Evolutionary conservation across 2,888 invertebrate species (phyloP).

Genomic region (Aspidiotus destructor): DNA sequence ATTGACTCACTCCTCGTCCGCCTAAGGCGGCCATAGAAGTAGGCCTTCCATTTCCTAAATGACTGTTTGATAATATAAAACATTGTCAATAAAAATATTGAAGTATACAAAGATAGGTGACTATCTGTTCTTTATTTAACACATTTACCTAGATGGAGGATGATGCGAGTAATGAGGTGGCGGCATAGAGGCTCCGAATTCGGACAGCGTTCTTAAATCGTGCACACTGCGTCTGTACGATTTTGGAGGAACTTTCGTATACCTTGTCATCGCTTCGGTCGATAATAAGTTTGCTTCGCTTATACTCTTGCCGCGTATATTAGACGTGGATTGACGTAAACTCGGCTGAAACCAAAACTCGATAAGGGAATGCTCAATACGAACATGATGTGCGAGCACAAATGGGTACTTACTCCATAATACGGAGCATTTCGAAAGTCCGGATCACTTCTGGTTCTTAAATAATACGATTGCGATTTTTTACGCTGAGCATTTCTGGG

Average conservation of each 20-base stretch:
- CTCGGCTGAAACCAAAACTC: slow-evolving; percentile 18
- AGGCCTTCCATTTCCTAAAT: slow-evolving; percentile 35
- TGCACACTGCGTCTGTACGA: slow-evolving; percentile 39
- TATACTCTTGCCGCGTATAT: slow-evolving; percentile 55
- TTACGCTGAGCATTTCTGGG: slow-evolving; percentile 33
- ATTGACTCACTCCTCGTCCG: slow-evolving; percentile 26
- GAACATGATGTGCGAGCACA: background rate
- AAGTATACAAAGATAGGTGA: background rate
- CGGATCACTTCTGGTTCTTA: slow-evolving; percentile 67
- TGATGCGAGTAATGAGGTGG: slow-evolving; percentile 33
- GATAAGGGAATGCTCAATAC: background rate
- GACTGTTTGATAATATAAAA: slow-evolving; percentile 21
- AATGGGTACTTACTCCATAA: slow-evolving; percentile 34
- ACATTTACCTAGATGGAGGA: slow-evolving; percentile 34
- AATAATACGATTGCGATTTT: slow-evolving; percentile 35
- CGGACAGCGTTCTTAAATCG: slow-evolving; percentile 38
- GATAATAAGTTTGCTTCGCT: slow-evolving; percentile 75
- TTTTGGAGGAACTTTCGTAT: slow-evolving; percentile 35
- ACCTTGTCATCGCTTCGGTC: slow-evolving; percentile 37
- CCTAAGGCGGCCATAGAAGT: slow-evolving; percentile 37
- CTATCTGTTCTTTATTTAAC: background rate
- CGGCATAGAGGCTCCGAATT: slow-evolving; percentile 32
- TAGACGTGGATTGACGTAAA: slow-evolving; percentile 40
- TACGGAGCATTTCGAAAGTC: slow-evolving; percentile 54
- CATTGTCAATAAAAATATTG: background rate